Percentiles rank a stretch among this genome's conserved stretches.
Conservation (phyloP, 1,140 invertebrate species). For the Drosophila insularis region DNA sequence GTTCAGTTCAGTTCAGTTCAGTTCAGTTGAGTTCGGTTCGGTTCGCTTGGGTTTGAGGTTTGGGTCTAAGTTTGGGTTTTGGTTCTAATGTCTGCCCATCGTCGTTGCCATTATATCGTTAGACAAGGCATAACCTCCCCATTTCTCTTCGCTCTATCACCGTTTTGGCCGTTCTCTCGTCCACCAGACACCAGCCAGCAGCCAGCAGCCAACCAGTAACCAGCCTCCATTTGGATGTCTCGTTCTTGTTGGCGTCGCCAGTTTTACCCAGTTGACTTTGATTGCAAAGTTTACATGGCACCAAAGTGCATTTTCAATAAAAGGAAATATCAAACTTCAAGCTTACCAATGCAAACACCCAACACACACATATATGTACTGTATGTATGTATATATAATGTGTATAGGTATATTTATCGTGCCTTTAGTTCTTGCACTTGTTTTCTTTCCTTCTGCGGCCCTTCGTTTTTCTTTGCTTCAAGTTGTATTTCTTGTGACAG, state of each 20-base stretch:
- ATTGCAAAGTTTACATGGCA: constrained; percentile 79
- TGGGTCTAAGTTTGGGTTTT: constrained; percentile 21
- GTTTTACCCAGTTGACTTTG: constrained; percentile 63
- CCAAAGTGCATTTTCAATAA: constrained; percentile 80
- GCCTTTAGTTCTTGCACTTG: constrained; percentile 73
- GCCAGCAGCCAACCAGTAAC: neutral
- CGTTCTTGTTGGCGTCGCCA: constrained; percentile 49
- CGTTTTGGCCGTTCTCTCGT: neutral
- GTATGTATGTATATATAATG: constrained; percentile 1
- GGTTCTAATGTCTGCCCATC: constrained; percentile 71
- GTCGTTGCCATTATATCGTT: constrained; percentile 78
- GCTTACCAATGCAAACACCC: constrained; percentile 49
- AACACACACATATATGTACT: constrained; percentile 20
- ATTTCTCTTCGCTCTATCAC: constrained; percentile 10
- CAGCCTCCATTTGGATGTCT: constrained; percentile 34
- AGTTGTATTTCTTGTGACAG: constrained; percentile 12
- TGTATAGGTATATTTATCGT: constrained; percentile 58
- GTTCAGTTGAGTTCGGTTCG: neutral
- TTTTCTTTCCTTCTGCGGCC: constrained; percentile 31
- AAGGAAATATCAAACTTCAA: constrained; percentile 75
- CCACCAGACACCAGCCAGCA: neutral
- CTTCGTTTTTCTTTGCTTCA: neutral
- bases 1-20: constrained; percentile 5
- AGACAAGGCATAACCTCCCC: constrained; percentile 60
- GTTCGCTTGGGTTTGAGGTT: neutral